Conservation (phyloP, 2,888 invertebrate genomes). For the Melieria omissa region DNA sequence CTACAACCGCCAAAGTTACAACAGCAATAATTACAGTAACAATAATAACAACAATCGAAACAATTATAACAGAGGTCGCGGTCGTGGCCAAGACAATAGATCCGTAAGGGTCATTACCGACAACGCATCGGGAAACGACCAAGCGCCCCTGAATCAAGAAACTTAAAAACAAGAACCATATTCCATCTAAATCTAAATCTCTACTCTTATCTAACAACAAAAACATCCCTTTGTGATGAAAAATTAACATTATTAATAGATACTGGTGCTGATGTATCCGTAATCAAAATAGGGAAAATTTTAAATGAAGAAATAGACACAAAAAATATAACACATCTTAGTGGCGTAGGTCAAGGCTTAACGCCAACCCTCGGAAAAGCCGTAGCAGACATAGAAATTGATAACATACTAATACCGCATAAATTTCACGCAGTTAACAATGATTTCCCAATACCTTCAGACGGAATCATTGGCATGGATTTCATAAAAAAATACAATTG, state of each 20-base stretch:
- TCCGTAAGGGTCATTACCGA: too few relatives aligned
- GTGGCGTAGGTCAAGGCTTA: background rate
- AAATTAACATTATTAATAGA: background rate
- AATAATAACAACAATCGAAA: too few relatives aligned
- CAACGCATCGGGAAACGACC: too few relatives aligned
- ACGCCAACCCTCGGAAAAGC: background rate
- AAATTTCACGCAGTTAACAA: constrained; percentile 31
- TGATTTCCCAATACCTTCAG: constrained; percentile 25
- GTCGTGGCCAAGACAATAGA: too few relatives aligned
- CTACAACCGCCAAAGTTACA: background rate
- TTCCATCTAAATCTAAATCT: background rate
- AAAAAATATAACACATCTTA: background rate
- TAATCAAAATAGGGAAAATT: background rate
- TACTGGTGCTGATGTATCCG: background rate
- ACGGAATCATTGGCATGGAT: constrained; percentile 18
- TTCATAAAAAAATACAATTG: constrained; percentile 37
- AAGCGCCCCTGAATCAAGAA: too few relatives aligned
- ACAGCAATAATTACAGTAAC: too few relatives aligned
- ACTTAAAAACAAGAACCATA: too few relatives aligned
- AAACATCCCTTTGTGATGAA: background rate
- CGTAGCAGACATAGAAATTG: constrained; percentile 9
- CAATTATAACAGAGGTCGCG: too few relatives aligned
- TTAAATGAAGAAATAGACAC: constrained; percentile 1
- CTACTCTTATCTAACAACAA: background rate
- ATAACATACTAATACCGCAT: constrained; percentile 20